Evolutionary conservation across 2,113 vertebrate genomes (phyloP).

Genomic region (Chinchilla lanigera): DNA sequence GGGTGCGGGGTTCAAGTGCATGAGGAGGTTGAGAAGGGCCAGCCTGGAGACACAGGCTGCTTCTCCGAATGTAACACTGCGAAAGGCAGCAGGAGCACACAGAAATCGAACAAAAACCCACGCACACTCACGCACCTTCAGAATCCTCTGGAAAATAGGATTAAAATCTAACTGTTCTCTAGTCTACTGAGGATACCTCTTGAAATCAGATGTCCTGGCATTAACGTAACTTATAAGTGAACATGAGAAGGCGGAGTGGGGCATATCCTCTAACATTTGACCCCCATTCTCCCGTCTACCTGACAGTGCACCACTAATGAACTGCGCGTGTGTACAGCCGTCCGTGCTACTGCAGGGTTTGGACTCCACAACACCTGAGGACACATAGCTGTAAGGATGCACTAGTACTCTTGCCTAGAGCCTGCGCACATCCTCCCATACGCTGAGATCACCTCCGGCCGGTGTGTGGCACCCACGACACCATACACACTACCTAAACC

Average conservation of each 20-base stretch:
- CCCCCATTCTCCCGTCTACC: not conserved
- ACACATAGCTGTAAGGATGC: not conserved
- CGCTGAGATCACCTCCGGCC: not conserved
- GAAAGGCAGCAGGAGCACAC: not conserved
- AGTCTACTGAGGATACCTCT: not conserved
- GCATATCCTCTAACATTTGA: not conserved
- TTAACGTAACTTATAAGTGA: not conserved
- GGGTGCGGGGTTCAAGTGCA: not conserved
- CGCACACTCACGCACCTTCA: not conserved
- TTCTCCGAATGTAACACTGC: not conserved
- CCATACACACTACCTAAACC: too few relatives aligned
- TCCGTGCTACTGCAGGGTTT: not conserved
- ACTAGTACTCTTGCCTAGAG: not conserved
- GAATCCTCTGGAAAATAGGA: not conserved
- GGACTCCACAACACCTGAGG: not conserved
- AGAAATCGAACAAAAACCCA: not conserved
- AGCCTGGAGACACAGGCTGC: not conserved
- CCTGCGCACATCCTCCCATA: not conserved
- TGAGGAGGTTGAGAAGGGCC: not conserved
- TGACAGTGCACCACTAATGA: fast-evolving
- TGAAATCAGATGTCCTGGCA: not conserved
- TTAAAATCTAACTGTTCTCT: not conserved
- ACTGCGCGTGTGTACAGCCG: fast-evolving
- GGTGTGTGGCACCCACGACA: too few relatives aligned
- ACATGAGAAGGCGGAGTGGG: not conserved